Conservation (phyloP, 2,113 vertebrate genomes). For the Peromyscus leucopus region DNA sequence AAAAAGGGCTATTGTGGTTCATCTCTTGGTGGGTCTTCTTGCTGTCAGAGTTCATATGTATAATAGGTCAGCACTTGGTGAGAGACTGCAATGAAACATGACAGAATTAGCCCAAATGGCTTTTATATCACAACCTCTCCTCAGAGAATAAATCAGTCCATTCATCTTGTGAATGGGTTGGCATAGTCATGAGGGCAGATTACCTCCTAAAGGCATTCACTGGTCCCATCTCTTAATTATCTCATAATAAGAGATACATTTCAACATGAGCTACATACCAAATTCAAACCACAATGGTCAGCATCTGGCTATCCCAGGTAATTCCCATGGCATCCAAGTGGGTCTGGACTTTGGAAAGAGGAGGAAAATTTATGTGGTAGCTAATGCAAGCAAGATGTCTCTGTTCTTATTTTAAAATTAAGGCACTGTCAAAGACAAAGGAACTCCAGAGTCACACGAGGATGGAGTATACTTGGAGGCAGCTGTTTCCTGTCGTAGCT, state of each 20-base stretch:
- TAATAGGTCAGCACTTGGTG: background rate
- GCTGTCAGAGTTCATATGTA: background rate
- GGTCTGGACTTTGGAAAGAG: background rate
- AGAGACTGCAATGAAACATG: background rate
- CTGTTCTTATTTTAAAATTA: background rate
- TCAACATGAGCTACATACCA: background rate
- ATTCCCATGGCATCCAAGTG: background rate
- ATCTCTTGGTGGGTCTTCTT: background rate
- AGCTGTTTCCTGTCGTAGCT: background rate
- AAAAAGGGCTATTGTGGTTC: background rate
- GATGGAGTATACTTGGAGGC: background rate
- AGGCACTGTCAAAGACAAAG: background rate
- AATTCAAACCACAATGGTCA: background rate
- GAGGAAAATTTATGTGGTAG: background rate
- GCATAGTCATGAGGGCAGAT: background rate
- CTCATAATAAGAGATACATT: background rate
- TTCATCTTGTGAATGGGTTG: too few relatives aligned
- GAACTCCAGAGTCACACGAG: background rate
- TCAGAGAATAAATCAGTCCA: background rate
- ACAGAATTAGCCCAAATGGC: background rate
- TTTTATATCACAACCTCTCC: background rate
- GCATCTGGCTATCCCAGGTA: background rate
- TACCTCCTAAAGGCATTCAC: background rate
- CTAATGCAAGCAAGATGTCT: background rate
- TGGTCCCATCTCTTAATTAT: background rate